phyloP scores from a whole-genome alignment of 2,113 vertebrate genomes.

The Scomber japonicus region DNA sequence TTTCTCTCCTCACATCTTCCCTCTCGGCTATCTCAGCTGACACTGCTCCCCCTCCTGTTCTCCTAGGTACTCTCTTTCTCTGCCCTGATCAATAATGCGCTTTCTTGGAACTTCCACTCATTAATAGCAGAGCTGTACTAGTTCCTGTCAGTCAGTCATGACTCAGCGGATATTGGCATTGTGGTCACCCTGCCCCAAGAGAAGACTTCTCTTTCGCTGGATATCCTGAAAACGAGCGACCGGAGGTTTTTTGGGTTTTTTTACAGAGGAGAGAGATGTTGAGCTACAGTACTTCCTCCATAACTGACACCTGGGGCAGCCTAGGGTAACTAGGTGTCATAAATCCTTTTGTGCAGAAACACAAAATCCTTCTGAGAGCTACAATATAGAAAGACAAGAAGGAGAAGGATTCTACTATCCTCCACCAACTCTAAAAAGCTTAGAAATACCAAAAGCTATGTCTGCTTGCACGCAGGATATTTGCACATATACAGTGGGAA shows the following conservation, averaged over 20 bases:
- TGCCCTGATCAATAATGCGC: slow-evolving; percentile 71
- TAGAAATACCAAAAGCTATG: neutral
- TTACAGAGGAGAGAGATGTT: slow-evolving; percentile 18
- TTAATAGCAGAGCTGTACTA: slow-evolving; percentile 22
- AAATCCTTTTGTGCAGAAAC: slow-evolving; percentile 50
- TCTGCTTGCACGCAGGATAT: neutral
- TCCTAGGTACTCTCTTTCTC: slow-evolving; percentile 22
- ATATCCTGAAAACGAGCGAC: slow-evolving; percentile 28
- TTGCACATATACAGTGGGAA: no score
- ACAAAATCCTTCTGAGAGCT: slow-evolving; percentile 43
- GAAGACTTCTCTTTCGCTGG: slow-evolving; percentile 26
- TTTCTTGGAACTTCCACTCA: slow-evolving; percentile 41
- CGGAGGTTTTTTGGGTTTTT: slow-evolving; percentile 12
- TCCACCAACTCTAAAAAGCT: neutral
- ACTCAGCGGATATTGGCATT: slow-evolving; percentile 53
- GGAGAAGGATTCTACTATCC: neutral
- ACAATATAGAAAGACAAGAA: slow-evolving; percentile 13
- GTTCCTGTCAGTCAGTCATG: slow-evolving; percentile 54
- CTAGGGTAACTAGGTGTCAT: slow-evolving; percentile 49
- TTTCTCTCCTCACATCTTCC: slow-evolving; percentile 10
- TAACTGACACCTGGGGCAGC: slow-evolving; percentile 40
- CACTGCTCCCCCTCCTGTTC: neutral
- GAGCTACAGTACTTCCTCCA: slow-evolving; percentile 22
- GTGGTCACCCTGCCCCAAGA: slow-evolving; percentile 37
- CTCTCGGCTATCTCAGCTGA: slow-evolving; percentile 18